Percentiles rank a stretch among this genome's conserved stretches.
phyloP scores from a whole-genome alignment of 2,113 vertebrate species.

The Benitochromis conjunctus region DNA sequence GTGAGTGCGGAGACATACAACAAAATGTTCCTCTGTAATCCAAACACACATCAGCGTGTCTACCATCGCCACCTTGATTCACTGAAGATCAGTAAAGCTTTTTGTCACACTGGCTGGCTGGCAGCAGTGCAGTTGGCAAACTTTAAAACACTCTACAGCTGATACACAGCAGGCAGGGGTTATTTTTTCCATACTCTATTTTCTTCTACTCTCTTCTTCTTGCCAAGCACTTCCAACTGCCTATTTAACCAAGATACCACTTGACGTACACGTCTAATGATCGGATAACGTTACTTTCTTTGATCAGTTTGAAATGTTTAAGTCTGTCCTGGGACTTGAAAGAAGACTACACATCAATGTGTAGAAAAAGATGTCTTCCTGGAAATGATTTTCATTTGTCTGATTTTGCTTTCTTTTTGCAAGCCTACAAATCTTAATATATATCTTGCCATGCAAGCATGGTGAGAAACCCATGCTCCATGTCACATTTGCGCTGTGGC shows the following conservation, averaged over 20 bases:
- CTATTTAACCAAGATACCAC: conserved; percentile 33
- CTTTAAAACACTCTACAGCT: conserved; percentile 6
- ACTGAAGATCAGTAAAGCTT: conserved; percentile 23
- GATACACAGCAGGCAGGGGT: conserved; percentile 6
- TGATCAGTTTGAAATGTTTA: conserved; percentile 5
- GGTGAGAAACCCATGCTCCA: background rate
- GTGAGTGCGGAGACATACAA: background rate
- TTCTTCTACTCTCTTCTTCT: background rate
- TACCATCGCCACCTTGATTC: conserved; percentile 31
- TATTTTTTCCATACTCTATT: background rate
- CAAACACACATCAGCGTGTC: background rate
- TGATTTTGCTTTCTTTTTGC: background rate
- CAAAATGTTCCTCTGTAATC: background rate
- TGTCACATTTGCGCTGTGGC: background rate
- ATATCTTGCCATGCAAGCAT: background rate
- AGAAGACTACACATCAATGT: background rate
- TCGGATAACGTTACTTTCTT: conserved; percentile 11
- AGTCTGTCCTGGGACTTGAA: background rate
- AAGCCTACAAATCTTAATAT: background rate
- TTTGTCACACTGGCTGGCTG: conserved; percentile 16
- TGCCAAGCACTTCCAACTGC: conserved; percentile 8
- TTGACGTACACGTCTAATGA: background rate
- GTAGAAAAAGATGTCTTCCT: background rate
- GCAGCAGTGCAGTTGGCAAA: conserved; percentile 12
- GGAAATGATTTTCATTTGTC: background rate